Conservation (phyloP, 2,888 invertebrate genomes). For the Dascillus cervinus region DNA sequence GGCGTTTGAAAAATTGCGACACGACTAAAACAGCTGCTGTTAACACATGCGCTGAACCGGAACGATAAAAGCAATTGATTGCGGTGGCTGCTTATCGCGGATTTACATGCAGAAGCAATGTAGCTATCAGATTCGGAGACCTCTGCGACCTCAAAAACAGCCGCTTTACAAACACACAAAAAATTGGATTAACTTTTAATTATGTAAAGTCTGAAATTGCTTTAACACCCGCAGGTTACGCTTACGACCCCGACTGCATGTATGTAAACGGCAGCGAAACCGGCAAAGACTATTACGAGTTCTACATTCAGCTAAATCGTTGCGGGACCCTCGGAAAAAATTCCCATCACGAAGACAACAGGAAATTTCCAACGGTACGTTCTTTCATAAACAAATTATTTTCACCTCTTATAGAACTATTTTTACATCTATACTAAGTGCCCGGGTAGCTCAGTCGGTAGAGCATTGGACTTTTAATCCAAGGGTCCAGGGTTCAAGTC, state of each 20-base stretch:
- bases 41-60: too few species aligned
- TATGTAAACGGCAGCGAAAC: constrained; percentile 93
- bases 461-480: constrained; percentile 68
- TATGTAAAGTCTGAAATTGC: too few species aligned
- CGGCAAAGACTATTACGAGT: constrained; percentile 86
- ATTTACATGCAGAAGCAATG: too few species aligned
- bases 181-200: too few species aligned
- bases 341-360: constrained; percentile 74
- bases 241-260: constrained; percentile 90
- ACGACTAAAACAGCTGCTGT: too few species aligned
- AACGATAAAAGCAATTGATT: too few species aligned
- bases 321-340: constrained; percentile 88
- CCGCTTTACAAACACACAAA: not conserved
- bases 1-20: too few species aligned
- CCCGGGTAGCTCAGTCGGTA: constrained; percentile 66
- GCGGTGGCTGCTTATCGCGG: too few species aligned
- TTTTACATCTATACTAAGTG: constrained; percentile 27
- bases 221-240: constrained; percentile 59
- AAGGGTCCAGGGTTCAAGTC: constrained; percentile 69
- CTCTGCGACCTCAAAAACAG: too few species aligned
- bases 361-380: constrained; percentile 80
- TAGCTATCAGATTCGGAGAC: too few species aligned
- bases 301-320: constrained; percentile 85
- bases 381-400: too few species aligned
- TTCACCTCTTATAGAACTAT: too few species aligned